These are phyloP conservation scores for Calcarius lapponicus DNA, from an alignment of 2,797 vertebrate genomes.

Conservation along the genomic window DNA sequence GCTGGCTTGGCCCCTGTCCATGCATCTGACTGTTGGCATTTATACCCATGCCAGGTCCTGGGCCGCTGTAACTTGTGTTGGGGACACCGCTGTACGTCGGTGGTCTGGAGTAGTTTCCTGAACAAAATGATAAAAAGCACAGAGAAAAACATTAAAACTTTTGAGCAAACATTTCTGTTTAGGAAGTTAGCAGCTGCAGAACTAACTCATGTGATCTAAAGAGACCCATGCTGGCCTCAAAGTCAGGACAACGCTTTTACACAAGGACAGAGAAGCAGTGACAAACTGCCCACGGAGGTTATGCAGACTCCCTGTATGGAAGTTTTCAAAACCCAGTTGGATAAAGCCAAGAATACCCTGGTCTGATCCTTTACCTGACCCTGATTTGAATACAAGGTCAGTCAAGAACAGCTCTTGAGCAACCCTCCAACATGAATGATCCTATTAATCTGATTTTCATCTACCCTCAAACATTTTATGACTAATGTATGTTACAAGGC, in stretches of 20 bases:
- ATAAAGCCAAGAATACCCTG: background rate
- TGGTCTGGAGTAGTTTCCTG: conserved; percentile 93
- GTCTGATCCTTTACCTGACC: background rate
- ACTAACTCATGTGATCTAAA: background rate
- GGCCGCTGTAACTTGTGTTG: conserved; percentile 87
- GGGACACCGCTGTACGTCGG: conserved; percentile 85
- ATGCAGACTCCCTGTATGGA: background rate
- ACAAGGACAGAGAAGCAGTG: background rate
- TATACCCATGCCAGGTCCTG: conserved; percentile 87
- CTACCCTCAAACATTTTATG: background rate
- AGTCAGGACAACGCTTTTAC: background rate
- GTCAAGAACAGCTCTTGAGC: background rate
- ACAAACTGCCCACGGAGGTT: background rate
- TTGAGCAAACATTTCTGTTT: background rate
- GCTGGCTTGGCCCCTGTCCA: conserved; percentile 89
- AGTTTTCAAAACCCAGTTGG: background rate
- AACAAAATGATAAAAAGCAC: conserved; percentile 49
- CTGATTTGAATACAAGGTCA: background rate
- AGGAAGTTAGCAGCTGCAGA: conserved; percentile 28
- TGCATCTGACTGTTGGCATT: conserved; percentile 93
- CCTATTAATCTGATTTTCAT: background rate
- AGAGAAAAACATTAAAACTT: conserved; percentile 58
- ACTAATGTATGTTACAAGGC: background rate
- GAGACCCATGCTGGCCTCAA: background rate
- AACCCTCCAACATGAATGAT: background rate